phyloP scores from a whole-genome alignment of 2,113 vertebrate species.

The Myrmecophaga tridactyla region DNA sequence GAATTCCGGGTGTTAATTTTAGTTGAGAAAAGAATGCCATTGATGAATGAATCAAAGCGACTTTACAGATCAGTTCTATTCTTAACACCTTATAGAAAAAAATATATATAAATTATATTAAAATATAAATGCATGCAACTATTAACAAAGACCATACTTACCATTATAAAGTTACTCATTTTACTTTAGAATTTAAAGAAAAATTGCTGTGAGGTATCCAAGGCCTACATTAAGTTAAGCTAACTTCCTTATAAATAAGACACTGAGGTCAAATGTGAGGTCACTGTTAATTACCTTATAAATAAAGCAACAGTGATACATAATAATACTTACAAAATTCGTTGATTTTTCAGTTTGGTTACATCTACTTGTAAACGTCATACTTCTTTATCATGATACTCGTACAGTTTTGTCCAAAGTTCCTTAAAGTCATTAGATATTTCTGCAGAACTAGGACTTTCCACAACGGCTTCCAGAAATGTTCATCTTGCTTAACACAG shows the following conservation, averaged over 20 bases:
- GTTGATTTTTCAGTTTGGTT: constrained; percentile 93
- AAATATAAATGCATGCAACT: background rate
- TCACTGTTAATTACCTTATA: constrained; percentile 51
- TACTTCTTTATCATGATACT: constrained; percentile 90
- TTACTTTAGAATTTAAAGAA: constrained; percentile 51
- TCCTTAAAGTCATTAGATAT: constrained; percentile 88
- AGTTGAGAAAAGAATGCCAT: background rate
- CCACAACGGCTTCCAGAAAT: constrained; percentile 82
- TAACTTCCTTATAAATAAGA: constrained; percentile 44
- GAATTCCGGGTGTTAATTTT: background rate
- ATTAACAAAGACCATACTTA: constrained; percentile 14
- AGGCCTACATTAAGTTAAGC: background rate
- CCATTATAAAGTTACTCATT: constrained; percentile 23
- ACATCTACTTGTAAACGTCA: constrained; percentile 95
- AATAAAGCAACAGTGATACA: constrained; percentile 33
- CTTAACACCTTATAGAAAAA: constrained; percentile 27
- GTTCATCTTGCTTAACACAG: constrained; percentile 84
- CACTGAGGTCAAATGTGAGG: background rate
- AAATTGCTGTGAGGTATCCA: background rate
- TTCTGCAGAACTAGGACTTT: constrained; percentile 82
- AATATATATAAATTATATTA: background rate
- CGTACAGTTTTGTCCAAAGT: constrained; percentile 90
- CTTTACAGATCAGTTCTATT: background rate
- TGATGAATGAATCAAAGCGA: constrained; percentile 15
- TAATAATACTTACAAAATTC: constrained; percentile 92